Conservation (phyloP, 1,140 invertebrate species). For the Phocides pigmalion region DNA sequence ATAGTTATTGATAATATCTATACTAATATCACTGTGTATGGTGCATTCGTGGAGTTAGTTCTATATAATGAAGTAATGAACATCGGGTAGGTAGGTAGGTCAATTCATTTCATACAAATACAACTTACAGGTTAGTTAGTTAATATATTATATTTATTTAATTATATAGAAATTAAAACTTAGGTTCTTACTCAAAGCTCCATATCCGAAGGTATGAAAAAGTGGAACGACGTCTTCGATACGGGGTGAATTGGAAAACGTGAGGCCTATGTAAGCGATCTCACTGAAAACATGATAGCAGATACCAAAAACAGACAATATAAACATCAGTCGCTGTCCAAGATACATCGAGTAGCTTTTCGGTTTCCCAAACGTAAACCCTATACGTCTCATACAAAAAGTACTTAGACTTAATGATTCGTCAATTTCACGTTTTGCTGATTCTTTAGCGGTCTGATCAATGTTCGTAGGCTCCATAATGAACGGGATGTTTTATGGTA, state of each 20-base stretch:
- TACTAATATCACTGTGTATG: too few species aligned
- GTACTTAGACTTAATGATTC: slow-evolving; percentile 56
- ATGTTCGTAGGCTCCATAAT: slow-evolving; percentile 39
- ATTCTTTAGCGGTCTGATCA: slow-evolving; percentile 44
- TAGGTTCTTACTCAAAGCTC: slow-evolving; percentile 66
- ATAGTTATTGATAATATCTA: too few species aligned
- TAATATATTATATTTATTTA: slow-evolving; percentile 8
- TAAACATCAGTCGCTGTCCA: slow-evolving; percentile 59
- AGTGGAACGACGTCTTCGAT: slow-evolving; percentile 74
- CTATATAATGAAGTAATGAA: too few species aligned
- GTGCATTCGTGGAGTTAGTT: too few species aligned
- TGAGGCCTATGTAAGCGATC: slow-evolving; percentile 63
- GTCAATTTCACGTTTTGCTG: slow-evolving; percentile 65
- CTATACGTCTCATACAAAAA: slow-evolving; percentile 66
- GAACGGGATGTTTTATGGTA: neutral
- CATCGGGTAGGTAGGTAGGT: too few species aligned
- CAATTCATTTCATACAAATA: too few species aligned
- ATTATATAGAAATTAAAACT: slow-evolving; percentile 6
- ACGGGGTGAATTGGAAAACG: slow-evolving; percentile 65
- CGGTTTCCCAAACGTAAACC: slow-evolving; percentile 59
- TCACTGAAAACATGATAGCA: slow-evolving; percentile 76
- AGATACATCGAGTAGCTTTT: slow-evolving; percentile 41
- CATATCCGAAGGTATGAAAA: slow-evolving; percentile 75
- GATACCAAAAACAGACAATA: slow-evolving; percentile 57
- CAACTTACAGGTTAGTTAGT: too few species aligned